These are phyloP conservation scores for Latheticus oryzae DNA, from an alignment of 2,888 invertebrate genomes.

Conservation along the genomic window DNA sequence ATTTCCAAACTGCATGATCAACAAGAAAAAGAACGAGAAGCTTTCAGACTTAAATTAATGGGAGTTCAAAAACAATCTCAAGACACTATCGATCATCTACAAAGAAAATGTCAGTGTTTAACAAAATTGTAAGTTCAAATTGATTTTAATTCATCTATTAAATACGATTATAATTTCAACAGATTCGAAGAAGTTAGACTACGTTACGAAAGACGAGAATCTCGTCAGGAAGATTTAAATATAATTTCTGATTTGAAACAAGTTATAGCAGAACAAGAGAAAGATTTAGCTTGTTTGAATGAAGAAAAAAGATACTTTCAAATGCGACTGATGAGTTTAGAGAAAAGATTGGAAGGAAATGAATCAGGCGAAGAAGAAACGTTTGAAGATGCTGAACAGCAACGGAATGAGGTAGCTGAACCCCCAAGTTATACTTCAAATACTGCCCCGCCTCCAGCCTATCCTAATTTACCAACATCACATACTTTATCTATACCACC, in stretches of 20 bases:
- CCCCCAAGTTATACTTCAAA: constrained; percentile 32
- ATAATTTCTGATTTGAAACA: constrained; percentile 69
- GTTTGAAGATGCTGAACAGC: constrained; percentile 55
- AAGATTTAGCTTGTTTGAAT: constrained; percentile 69
- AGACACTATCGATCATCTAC: constrained; percentile 70
- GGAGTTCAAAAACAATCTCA: constrained; percentile 67
- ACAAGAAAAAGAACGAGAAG: constrained; percentile 60
- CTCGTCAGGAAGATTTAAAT: constrained; percentile 69
- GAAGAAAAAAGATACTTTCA: constrained; percentile 71
- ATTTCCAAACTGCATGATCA: constrained; percentile 59
- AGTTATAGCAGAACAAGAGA: constrained; percentile 71
- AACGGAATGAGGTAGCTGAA: constrained; percentile 17
- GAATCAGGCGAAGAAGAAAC: constrained; percentile 55
- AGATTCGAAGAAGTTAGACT: constrained; percentile 72
- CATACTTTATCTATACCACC: constrained; percentile 59
- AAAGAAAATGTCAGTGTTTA: constrained; percentile 72
- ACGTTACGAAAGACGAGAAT: constrained; percentile 70
- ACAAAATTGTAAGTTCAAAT: constrained; percentile 72
- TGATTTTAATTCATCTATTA: neutral
- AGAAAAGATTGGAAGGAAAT: constrained; percentile 52
- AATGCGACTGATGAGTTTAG: constrained; percentile 65
- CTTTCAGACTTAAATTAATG: constrained; percentile 59
- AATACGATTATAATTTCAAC: constrained; percentile 26
- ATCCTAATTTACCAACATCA: constrained; percentile 33
- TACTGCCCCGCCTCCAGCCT: constrained; percentile 32